Evolutionary conservation across 2,888 invertebrate species (phyloP), one percentile per base, ranked within the genome.

Genomic region (Keiferia lycopersicella): DNA sequence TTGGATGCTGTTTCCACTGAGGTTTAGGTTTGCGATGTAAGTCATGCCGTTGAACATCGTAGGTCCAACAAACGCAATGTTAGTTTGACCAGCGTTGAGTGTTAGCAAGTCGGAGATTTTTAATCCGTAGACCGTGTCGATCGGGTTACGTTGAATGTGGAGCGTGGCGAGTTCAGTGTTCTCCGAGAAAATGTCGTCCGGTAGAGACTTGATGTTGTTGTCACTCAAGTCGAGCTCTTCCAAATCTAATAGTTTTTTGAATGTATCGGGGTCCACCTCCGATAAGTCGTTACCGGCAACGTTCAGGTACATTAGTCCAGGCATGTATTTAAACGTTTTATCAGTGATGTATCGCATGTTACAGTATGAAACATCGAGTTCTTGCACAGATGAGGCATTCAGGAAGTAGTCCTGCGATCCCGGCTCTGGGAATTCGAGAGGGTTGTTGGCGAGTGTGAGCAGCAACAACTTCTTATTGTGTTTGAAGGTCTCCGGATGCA

Each of bases 171-270:
- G 84, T 68, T 94, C 93, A 38, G 86, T 88, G 66, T 95, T 96
- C 66, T 93, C 93, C 8, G 93, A 92, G 80, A 96, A 96, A 45
- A 95, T 86, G 12, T 93, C 93, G 10, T 89, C 82, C 0, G 95
- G 94, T 60, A 96, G 83, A 2, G 92, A 91, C 68, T 88, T 92
- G 38, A 96, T 91, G 7, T 92, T 88, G 77, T 96, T 96, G 70
- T 94, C 93, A 18, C 96, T 95, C 10, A 96, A 85, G 75, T 96
- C 95, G 34, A 96, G 82, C 75, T 96, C 96, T 78, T 95, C 94
- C 63, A 96, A 91, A 59, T 93, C 93, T 12, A 93, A 87, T 26
- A 95, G 85, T 22, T 92, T 90, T 65, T 93, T 93, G 81, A 96
- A 96, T 0, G 93, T 91, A 62, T 89, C 87, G 20, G 90, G 89